phyloP scores from a whole-genome alignment of 2,113 vertebrate species.

The Cichladusa arquata region DNA sequence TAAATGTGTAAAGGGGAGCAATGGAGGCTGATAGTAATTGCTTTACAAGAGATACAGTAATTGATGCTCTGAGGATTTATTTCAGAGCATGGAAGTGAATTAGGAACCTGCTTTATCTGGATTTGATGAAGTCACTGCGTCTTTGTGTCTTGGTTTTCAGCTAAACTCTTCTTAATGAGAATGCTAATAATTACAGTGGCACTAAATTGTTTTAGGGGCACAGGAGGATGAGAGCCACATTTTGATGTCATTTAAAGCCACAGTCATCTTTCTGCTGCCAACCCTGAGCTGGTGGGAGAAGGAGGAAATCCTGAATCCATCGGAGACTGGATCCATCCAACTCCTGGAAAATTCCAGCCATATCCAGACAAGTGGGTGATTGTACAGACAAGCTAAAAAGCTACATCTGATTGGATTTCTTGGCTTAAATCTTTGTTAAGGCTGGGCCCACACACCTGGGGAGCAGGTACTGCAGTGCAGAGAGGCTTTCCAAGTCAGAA shows the following conservation, averaged over 20 bases:
- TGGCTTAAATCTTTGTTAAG: neutral
- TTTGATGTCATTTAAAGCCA: slow-evolving; percentile 6
- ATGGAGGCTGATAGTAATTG: slow-evolving; percentile 58
- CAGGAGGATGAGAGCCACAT: slow-evolving; percentile 18
- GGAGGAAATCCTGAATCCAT: neutral
- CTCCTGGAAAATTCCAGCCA: neutral
- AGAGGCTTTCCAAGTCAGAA: neutral
- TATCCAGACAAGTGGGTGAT: neutral
- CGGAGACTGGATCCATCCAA: neutral
- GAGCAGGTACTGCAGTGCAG: neutral
- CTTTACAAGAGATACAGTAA: slow-evolving; percentile 60
- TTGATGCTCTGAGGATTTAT: slow-evolving; percentile 71
- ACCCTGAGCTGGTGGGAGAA: neutral
- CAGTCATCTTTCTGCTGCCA: neutral
- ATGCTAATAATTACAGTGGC: slow-evolving; percentile 64
- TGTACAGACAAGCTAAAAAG: neutral
- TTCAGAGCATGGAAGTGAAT: slow-evolving; percentile 63
- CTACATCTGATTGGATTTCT: neutral
- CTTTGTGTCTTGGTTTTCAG: slow-evolving; percentile 53
- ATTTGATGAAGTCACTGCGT: slow-evolving; percentile 49
- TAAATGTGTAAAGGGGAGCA: slow-evolving; percentile 20
- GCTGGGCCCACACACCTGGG: neutral
- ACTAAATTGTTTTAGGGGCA: slow-evolving; percentile 28
- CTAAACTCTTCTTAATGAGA: slow-evolving; percentile 68
- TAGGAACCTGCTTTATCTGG: slow-evolving; percentile 59